Base-by-base conservation (phyloP, 2,113 vertebrate genomes). In the Phyllopteryx taeniolatus region DNA sequence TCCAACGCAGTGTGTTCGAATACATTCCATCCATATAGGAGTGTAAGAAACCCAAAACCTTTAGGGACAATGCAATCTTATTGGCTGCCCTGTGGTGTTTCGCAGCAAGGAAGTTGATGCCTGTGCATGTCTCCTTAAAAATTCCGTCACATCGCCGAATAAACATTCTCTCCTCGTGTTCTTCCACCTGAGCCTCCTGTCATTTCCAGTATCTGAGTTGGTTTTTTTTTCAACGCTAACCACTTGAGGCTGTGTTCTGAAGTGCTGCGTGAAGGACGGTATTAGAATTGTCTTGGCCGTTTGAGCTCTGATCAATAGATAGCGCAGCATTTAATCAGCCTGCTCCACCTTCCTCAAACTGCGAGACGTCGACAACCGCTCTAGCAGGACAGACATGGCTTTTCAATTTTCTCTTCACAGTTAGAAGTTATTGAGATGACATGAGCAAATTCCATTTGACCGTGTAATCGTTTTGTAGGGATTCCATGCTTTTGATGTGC, bases 241-340 rank as follows among this genome's bases (percentile, higher is more conserved):
- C 63, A 72, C 79, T 75, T 10, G 22, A 76, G 74, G 72, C 71
- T 39, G 68, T 63, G 71, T 78, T 80, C 60, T 72, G 70, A 76
- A 77, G 22, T 46, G 22, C 46, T 2, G 46, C 44, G 11, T 83
- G 76, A 80, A 84, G 77, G 77, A 85, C 76, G 67, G 31, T 49
- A 70, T 85, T 54, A 53, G 33, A 33, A 35, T 76, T 79, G 57
- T 81, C 65, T 69, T 67, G 54, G 47, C 47, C 43, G 61, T 79
- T 44, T 7, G 67, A 22, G 74, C 83, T 79, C 71, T 77, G 85
- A 90, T 91, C 88, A 81, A 86, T 90, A 89, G 80, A 87, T 78
- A 54, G 84, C 86, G 83, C 83, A 80, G 84, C 79, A 77, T 90
- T 90, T 86, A 89, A 87, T 90, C 88, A 89, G 78, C 78, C 61